Base-by-base conservation (phyloP, 2,113 vertebrate genomes). In the Pao palembangensis region DNA sequence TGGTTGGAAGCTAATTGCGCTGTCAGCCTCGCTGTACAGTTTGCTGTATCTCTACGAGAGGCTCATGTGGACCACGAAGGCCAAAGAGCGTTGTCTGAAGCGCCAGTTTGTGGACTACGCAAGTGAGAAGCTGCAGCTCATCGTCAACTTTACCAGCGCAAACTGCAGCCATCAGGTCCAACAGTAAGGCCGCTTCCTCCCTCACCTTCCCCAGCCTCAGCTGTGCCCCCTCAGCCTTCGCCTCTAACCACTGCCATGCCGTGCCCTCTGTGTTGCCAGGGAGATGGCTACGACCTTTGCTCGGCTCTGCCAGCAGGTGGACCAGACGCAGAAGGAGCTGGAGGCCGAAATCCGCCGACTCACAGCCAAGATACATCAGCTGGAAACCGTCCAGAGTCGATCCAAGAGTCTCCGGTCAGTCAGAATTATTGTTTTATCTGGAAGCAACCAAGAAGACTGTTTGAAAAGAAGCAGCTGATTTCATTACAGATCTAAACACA, bases 91-190 rank as follows among this genome's bases (percentile, higher is more conserved):
- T 57, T 77, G 93, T 31, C 92, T 99, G 60, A 99, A 99, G 72
- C 92, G 92, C 61, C 97, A 99, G 82, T 98, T 99, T 85, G 96
- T 99, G n/a, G 93, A 93, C 83, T 99, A 96, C 0, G 95, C 95
- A 12, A 91, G 93, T 0, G 93, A 98, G 48, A 98, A 95, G 61
- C 92, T 99, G 71, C 94, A 98, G 80, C 90, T 95, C 89, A 95
- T 99, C 0, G 92, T 99, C 74, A 95, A 89, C 69, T 92, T 98
- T 31, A 99, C 96, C 0, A 97, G 97, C 5, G 93, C 94, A 4
- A 99, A 95, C 78, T 99, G 97, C 69, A 98, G 94, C 81, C 94
- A 96, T 71, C 97, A 99, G 86, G 97, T 99, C 60, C 94, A 98
- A 56, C 95, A 98, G 97, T 99, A 76, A 92, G 96, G 93, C 6